phyloP scores from a whole-genome alignment of 2,797 vertebrate genomes.

The Protonibea diacanthus region DNA sequence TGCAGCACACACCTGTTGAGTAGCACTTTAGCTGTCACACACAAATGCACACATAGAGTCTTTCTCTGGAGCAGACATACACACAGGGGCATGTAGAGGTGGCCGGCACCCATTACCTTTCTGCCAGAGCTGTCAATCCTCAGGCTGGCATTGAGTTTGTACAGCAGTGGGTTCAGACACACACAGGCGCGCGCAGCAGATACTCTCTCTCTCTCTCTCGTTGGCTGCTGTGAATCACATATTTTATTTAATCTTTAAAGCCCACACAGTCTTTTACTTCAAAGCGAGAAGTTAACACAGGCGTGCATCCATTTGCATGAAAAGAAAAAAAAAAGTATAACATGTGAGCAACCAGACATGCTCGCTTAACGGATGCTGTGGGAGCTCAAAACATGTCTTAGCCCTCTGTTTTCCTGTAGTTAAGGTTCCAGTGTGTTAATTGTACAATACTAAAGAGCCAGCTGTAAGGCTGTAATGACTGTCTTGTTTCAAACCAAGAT shows the following conservation, averaged over 20 bases:
- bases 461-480: conserved; percentile 34
- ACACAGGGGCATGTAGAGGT: conserved; percentile 52
- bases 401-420: conserved; percentile 57
- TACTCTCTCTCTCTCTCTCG: conserved; percentile 2
- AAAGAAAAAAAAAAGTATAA: conserved; percentile 37
- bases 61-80: conserved; percentile 27
- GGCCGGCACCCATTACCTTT: conserved; percentile 44
- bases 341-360: conserved; percentile 32
- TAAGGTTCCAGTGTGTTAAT: conserved; percentile 57
- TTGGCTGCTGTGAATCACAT: conserved; percentile 55
- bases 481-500: conserved; percentile 37
- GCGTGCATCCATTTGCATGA: conserved; percentile 48
- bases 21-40: conserved; percentile 53
- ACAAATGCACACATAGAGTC: conserved; percentile 11
- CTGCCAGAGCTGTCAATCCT: conserved; percentile 55
- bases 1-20: conserved; percentile 64
- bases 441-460: conserved; percentile 44
- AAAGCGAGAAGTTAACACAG: conserved; percentile 46
- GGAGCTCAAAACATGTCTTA: conserved; percentile 52
- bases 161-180: conserved; percentile 28
- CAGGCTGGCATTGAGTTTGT: conserved; percentile 35
- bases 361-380: conserved; percentile 54
- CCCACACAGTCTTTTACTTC: conserved; percentile 58
- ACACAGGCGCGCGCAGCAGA: conserved; percentile 14
- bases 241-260: conserved; percentile 59